Evolutionary conservation across 2,797 vertebrate genomes (phyloP).

Genomic region (Ctenochaetus hawaiiensis): DNA sequence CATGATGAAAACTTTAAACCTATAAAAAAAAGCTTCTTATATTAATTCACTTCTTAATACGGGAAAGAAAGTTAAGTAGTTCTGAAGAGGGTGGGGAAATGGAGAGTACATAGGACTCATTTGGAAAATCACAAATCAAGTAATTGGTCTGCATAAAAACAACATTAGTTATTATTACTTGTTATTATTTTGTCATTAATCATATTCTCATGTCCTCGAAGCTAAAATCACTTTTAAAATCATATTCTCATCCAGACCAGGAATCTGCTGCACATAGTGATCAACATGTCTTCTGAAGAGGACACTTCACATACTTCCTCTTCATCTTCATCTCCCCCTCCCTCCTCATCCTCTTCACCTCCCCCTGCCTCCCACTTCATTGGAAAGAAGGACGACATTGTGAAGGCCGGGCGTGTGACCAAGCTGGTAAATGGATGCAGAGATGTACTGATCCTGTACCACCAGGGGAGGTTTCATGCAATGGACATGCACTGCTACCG

Average conservation of each 20-base stretch:
- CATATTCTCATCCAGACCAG: conserved; percentile 21
- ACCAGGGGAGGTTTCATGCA: conserved; percentile 89
- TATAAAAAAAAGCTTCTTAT: too few species aligned
- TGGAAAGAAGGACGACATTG: conserved; percentile 86
- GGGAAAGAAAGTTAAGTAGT: too few species aligned
- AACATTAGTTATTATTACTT: too few species aligned
- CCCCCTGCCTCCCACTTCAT: conserved; percentile 65
- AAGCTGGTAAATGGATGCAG: conserved; percentile 86
- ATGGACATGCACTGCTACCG: conserved; percentile 94
- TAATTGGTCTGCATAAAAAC: too few species aligned
- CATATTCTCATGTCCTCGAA: too few species aligned
- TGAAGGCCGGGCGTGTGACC: conserved; percentile 82
- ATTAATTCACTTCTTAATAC: too few species aligned
- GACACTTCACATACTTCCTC: conserved; percentile 50
- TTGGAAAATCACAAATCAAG: too few species aligned
- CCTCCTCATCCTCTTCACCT: conserved; percentile 28
- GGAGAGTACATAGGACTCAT: too few species aligned
- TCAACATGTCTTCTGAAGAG: conserved; percentile 72
- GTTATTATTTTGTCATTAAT: too few species aligned
- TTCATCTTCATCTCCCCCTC: background rate
- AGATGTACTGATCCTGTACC: conserved; percentile 91
- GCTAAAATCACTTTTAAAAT: background rate
- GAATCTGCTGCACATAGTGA: conserved; percentile 15
- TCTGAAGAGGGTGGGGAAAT: too few species aligned
- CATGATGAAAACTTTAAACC: too few species aligned